Percentiles rank a stretch among this genome's conserved stretches.
phyloP scores from a whole-genome alignment of 2,888 invertebrate genomes.

The Entomobrya proxima region DNA sequence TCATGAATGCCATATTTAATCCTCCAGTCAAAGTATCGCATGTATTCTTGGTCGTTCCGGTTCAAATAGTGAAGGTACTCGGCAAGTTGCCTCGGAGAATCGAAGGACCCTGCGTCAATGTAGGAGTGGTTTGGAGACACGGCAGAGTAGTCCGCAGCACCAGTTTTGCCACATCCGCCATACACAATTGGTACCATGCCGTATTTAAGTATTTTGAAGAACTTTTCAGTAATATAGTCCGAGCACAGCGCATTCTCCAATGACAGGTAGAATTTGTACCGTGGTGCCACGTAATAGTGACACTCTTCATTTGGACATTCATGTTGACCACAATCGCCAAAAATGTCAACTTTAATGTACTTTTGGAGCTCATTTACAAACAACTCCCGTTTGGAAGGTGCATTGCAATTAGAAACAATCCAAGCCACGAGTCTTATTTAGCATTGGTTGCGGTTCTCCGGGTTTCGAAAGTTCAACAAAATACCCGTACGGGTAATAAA shows the following conservation, averaged over 20 bases:
- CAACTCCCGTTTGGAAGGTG: conserved; percentile 54
- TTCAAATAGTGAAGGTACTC: conserved; percentile 59
- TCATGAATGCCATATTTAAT: neutral
- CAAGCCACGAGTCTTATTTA: conserved; percentile 56
- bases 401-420: conserved; percentile 62
- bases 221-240: conserved; percentile 69
- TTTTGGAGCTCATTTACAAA: conserved; percentile 47
- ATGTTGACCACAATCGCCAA: conserved; percentile 68
- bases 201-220: conserved; percentile 42
- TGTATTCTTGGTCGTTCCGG: conserved; percentile 55
- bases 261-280: conserved; percentile 65
- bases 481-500: conserved; percentile 61
- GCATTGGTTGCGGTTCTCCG: neutral
- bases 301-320: conserved; percentile 15
- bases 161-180: conserved; percentile 39
- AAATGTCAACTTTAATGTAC: conserved; percentile 60
- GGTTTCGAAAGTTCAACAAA: neutral
- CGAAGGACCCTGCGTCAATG: conserved; percentile 60
- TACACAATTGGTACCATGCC: conserved; percentile 67
- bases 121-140: conserved; percentile 58
- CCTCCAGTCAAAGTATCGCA: conserved; percentile 67
- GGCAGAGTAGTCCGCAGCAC: neutral
- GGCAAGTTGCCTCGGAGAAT: conserved; percentile 44
- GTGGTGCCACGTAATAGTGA: neutral
- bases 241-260: conserved; percentile 67